Base-by-base conservation (phyloP, 2,797 vertebrate genomes). In the Bovichtus variegatus region DNA sequence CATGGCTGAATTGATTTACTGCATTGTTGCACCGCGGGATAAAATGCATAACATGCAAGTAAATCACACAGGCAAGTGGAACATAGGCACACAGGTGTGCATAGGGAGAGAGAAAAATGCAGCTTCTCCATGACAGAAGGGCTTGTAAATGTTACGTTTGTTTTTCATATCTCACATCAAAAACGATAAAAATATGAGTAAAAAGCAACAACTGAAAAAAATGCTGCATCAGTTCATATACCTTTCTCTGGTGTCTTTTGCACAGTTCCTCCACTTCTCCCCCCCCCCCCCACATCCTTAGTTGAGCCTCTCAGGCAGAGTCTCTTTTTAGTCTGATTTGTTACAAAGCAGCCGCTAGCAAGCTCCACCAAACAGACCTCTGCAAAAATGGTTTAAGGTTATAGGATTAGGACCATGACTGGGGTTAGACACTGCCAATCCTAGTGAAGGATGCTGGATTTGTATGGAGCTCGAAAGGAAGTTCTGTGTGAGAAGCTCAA, bases 1-100 rank as follows among this genome's bases (percentile, higher is more conserved):
- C 84, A 67, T 46, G 61, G 51, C 63, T 31, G 43, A 74, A 87
- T 72, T 81, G 71, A 89, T 90, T 88, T 75, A 64, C 68, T 72
- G 44, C 66, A 62, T 61, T 73, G 66, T 68, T 82, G 74, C 77
- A 75, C 81, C 13, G 9, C 49, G 15, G 78, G 71, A 83, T 70
- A 29, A 69, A 54, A 71, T 62, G 21, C 18, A 40, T 44, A 73
- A 83, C 74, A 75, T 71, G 51, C 60, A 65, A 53, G 71, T 23
- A 71, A 76, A 80, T 84, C 71, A 79, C n/a, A 46, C 69, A 72
- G 40, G 49, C 54, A 16, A 65, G 31, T 51, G 67, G 19, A 82
- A 71, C 67, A 50, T 29, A 19, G 51, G 43, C 59, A 58, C 49
- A 64, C n/a, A 50, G 21, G 29, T 67, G 34, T 60, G 16, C 47